These are phyloP conservation scores for Pilophorus perplexus DNA, from an alignment of 2,888 invertebrate species.

Conservation along the genomic window DNA sequence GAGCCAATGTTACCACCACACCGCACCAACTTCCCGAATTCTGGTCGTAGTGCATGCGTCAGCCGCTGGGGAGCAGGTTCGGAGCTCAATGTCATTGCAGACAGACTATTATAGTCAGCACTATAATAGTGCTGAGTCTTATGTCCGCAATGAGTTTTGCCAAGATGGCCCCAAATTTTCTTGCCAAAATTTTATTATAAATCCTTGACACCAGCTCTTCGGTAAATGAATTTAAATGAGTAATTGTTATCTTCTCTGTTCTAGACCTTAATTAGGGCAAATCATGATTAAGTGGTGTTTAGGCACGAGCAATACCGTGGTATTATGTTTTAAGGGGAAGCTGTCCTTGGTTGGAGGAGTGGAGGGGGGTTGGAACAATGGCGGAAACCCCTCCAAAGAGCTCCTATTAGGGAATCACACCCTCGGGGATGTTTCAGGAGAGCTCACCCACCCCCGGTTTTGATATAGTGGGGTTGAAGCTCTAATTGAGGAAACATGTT, in stretches of 20 bases:
- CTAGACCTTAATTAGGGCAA: conserved; percentile 26
- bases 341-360: neutral
- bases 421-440: conserved; percentile 38
- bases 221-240: conserved; percentile 24
- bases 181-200: too few species aligned
- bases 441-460: conserved; percentile 7
- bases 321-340: conserved; percentile 3
- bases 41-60: too few species aligned
- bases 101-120: too few species aligned
- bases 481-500: conserved; percentile 40
- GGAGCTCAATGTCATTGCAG: too few species aligned
- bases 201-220: too few species aligned
- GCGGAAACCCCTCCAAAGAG: conserved; percentile 14
- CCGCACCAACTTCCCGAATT: too few species aligned
- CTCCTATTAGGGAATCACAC: conserved; percentile 40
- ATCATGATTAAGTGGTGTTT: conserved; percentile 38
- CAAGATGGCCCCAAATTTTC: too few species aligned
- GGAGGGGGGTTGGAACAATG: conserved; percentile 20
- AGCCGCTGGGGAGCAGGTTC: too few species aligned
- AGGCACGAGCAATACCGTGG: conserved; percentile 10
- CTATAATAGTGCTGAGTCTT: too few species aligned
- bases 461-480: conserved; percentile 38
- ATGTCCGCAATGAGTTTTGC: too few species aligned
- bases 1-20: too few species aligned
- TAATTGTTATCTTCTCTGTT: neutral